Base-by-base conservation (phyloP, 2,113 vertebrate genomes). In the Nyctereutes procyonoides region DNA sequence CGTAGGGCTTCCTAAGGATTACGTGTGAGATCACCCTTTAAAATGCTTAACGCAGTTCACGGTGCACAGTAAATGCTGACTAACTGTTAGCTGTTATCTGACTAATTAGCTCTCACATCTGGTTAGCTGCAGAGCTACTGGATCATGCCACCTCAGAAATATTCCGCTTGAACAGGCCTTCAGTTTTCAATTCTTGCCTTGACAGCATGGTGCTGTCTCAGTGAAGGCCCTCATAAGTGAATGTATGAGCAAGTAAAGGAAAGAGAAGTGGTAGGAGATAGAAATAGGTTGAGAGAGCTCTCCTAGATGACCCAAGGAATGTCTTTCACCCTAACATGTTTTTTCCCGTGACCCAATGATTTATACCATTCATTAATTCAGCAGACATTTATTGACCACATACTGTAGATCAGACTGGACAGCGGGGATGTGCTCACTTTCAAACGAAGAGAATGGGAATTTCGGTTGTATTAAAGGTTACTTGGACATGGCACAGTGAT, bases 401-500 rank as follows among this genome's bases (percentile, higher is more conserved):
- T 83, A 58, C 62, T 95, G 0, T 77, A 13, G 79, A n/a, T 77
- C 56, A 88, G 63, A 69, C 22, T 56, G 24, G 26, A 82, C 30
- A 53, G n/a, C 35, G 65, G 76, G 89, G 93, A 71, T 81, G 16
- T 55, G 76, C 77, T 88, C 22, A 65, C 65, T 93, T 96, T 95
- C 74, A 79, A 74, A 38, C 3, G n/a, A 79, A 84, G 85, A 88
- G 71, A 90, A 82, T 20, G 32, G 15, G 62, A 26, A 12, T 85
- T 93, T 69, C 84, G n/a, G 55, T 84, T 93, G 82, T 67, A 63
- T 62, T 58, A 84, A 86, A 90, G 53, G 28, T 38, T 26, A 38
- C 28, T 63, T 73, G 13, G 67, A 4, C 38, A 4, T 53, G 63
- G 20, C 30, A 1, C 48, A 5, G 53, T 62, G 69, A 51, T 16